A percentile compares a stretch with the other conserved stretches of the same genome.
Evolutionary conservation across 2,797 vertebrate species (phyloP).

Genomic region (Salmo trutta): DNA sequence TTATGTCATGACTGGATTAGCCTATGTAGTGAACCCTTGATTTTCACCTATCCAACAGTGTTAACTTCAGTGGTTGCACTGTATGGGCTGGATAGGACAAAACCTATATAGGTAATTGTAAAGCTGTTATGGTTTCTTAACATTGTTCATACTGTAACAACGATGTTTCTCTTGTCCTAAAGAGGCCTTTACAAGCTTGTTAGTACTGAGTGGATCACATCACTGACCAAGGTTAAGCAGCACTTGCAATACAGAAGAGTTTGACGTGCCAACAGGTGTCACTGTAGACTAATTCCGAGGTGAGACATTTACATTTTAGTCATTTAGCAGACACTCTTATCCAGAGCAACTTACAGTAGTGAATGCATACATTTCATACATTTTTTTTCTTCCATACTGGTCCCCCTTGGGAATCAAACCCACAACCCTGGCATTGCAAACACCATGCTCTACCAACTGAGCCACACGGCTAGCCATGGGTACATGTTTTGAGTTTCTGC

Average conservation of each 20-base stretch:
- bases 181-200: background rate
- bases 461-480: too few relatives aligned
- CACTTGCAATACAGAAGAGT: conserved; percentile 3
- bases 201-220: background rate
- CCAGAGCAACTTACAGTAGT: too few relatives aligned
- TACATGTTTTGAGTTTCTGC: too few relatives aligned
- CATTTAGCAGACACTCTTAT: too few relatives aligned
- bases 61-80: background rate
- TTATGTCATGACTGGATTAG: conserved; percentile 16
- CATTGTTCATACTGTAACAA: background rate
- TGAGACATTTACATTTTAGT: background rate
- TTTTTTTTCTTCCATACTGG: too few relatives aligned
- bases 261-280: conserved; percentile 41
- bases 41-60: conserved; percentile 15
- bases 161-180: background rate
- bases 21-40: background rate
- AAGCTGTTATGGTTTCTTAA: background rate
- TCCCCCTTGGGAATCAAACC: too few relatives aligned
- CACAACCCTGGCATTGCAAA: too few relatives aligned
- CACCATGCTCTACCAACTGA: too few relatives aligned
- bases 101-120: background rate
- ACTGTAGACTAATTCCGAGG: conserved; percentile 25
- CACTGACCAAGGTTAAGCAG: background rate
- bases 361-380: too few relatives aligned
- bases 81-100: background rate